phyloP scores from a whole-genome alignment of 35 echinoderm and acorn worm species.

The Apostichopus parvimensis region DNA sequence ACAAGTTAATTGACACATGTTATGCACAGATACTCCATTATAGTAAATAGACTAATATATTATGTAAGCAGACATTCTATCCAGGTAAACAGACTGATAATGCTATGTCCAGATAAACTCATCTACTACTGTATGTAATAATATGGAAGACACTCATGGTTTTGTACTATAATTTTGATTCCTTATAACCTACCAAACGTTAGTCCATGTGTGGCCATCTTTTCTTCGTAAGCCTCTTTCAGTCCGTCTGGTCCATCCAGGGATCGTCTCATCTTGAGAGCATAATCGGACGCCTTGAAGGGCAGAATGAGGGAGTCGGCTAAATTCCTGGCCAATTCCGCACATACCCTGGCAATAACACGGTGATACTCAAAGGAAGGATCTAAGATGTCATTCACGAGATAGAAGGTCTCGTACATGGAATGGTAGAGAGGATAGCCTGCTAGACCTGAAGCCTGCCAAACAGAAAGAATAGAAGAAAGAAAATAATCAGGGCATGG shows the following conservation, averaged over 20 bases:
- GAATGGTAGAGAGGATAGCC: constrained; percentile 89
- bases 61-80: no score
- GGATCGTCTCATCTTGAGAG: constrained; percentile 51
- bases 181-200: constrained; percentile 80
- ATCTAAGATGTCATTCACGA: constrained; percentile 77
- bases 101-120: no score
- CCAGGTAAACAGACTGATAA: no score
- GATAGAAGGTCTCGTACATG: constrained; percentile 93
- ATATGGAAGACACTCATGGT: no score
- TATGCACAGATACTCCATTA: no score
- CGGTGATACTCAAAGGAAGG: constrained; percentile 76
- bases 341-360: constrained; percentile 72
- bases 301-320: constrained; percentile 90
- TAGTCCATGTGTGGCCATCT: constrained; percentile 65
- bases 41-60: no score
- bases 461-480: neutral
- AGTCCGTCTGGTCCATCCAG: constrained; percentile 56
- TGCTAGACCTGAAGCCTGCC: constrained; percentile 48
- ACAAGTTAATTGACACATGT: no score
- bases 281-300: constrained; percentile 64
- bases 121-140: no score
- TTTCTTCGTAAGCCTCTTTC: constrained; percentile 59
- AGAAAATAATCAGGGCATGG: neutral
- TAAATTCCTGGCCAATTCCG: constrained; percentile 70
- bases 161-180: no score